Evolutionary conservation across 2,113 vertebrate species (phyloP).

Genomic region (Podilymbus podiceps): DNA sequence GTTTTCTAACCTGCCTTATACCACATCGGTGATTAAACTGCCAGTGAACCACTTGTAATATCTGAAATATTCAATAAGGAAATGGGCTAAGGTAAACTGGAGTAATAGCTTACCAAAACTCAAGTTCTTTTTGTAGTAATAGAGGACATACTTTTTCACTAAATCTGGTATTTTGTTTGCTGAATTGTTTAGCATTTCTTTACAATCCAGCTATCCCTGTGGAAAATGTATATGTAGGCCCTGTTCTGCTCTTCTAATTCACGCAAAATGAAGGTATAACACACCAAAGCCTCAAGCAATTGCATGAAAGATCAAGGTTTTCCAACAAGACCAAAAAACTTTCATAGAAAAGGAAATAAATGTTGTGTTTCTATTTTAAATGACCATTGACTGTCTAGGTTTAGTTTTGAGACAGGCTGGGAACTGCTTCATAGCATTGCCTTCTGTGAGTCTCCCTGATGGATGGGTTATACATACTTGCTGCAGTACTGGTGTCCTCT

Average conservation of each 20-base stretch:
- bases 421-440: not conserved
- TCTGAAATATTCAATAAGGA: not conserved
- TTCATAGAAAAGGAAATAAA: not conserved
- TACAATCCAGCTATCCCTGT: not conserved
- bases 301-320: not conserved
- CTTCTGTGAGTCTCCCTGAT: not conserved
- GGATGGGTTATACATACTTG: not conserved
- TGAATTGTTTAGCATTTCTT: not conserved
- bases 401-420: not conserved
- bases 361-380: not conserved
- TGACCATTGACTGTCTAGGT: not conserved
- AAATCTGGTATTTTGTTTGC: not conserved
- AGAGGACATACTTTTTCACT: not conserved
- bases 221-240: not conserved
- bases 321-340: not conserved
- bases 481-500: not conserved
- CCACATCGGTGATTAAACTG: not conserved
- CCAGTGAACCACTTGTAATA: not conserved
- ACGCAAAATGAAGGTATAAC: not conserved
- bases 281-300: not conserved
- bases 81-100: not conserved
- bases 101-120: not conserved
- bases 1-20: not conserved
- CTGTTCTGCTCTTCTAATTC: not conserved
- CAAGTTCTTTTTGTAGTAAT: not conserved